Conservation (phyloP, 53 echinoderm and acorn worm species). For the Hippasteria phrygiana region DNA sequence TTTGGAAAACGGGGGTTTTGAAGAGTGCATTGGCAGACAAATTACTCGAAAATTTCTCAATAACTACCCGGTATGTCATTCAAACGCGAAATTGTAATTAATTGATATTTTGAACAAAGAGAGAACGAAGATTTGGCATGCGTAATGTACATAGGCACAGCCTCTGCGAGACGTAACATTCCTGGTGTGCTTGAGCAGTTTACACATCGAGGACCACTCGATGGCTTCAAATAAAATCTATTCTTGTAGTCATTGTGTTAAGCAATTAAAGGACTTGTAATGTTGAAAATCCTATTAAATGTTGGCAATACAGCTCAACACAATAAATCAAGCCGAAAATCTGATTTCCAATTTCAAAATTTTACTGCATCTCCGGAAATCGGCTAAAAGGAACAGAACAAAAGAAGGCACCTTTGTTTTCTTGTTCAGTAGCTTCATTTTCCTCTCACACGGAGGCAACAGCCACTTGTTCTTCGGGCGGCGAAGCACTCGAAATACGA, state of each 20-base stretch:
- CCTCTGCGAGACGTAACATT: too few species aligned
- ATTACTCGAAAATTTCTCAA: too few species aligned
- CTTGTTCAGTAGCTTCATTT: neutral
- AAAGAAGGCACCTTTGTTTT: neutral
- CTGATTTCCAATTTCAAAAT: neutral
- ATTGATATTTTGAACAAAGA: too few species aligned
- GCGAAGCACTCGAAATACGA: conserved; percentile 5
- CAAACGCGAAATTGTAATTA: too few species aligned
- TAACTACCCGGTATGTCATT: too few species aligned
- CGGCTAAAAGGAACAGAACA: neutral
- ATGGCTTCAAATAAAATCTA: too few species aligned
- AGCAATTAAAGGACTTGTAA: neutral
- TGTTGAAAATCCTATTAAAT: neutral
- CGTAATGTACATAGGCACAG: too few species aligned
- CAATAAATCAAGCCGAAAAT: neutral
- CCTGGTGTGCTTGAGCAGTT: too few species aligned
- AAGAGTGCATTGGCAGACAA: too few species aligned
- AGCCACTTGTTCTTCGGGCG: neutral
- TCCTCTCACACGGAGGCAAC: neutral
- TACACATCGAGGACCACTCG: neutral
- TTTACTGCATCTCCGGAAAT: neutral
- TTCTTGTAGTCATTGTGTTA: too few species aligned
- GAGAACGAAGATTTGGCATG: too few species aligned
- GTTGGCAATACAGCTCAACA: neutral
- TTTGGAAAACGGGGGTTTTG: too few species aligned